phyloP scores from a whole-genome alignment of 2,113 vertebrate species.

The Melanotaenia duboulayi region DNA sequence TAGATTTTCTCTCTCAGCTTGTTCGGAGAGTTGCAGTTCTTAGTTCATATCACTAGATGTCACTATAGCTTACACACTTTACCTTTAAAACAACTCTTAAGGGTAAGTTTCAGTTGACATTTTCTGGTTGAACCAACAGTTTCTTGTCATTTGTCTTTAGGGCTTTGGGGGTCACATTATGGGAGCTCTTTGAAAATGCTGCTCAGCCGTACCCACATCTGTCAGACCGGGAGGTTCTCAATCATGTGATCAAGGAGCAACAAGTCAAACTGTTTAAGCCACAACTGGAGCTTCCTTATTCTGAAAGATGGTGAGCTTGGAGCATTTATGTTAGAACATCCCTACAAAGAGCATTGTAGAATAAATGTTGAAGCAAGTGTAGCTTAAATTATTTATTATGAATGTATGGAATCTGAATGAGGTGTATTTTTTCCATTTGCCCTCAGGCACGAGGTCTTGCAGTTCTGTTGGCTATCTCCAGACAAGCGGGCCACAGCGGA shows the following conservation, averaged over 20 bases:
- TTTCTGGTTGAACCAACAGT: not conserved
- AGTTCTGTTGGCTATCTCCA: conserved; percentile 94
- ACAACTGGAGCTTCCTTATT: conserved; percentile 91
- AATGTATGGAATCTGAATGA: not conserved
- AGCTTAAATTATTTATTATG: not conserved
- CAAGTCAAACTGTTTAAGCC: conserved; percentile 91
- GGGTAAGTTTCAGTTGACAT: not conserved
- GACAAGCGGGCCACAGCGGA: conserved; percentile 94
- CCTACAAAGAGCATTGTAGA: not conserved
- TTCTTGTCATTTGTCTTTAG: conserved; percentile 69
- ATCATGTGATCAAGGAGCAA: conserved; percentile 92
- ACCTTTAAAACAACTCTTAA: not conserved
- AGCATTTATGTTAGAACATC: not conserved
- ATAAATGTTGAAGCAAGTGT: not conserved
- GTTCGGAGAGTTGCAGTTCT: not conserved
- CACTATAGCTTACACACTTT: not conserved
- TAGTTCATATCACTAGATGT: not conserved
- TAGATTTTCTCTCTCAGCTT: too few relatives aligned
- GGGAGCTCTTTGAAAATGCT: conserved; percentile 93
- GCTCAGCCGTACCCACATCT: conserved; percentile 89
- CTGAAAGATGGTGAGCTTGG: conserved; percentile 90
- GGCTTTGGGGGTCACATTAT: conserved; percentile 93
- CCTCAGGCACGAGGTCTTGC: conserved; percentile 93
- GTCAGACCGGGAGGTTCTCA: conserved; percentile 91
- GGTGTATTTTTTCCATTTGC: not conserved